Evolutionary conservation across 1,140 invertebrate genomes (phyloP), one percentile per base, ranked within the genome.

Genomic region (Drosophila setifemur): DNA sequence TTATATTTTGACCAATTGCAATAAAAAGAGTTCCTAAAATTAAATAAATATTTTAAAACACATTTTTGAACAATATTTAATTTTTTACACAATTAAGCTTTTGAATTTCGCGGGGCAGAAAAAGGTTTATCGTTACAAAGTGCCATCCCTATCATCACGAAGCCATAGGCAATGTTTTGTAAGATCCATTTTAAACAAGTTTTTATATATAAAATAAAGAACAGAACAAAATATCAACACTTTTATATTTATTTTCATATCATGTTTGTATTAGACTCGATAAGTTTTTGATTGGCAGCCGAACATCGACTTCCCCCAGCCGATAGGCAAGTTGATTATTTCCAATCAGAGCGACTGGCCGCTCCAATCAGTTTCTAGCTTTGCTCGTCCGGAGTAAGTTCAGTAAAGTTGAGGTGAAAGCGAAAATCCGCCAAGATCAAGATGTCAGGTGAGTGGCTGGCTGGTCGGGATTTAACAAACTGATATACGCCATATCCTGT

Each of bases 371-470:
- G 42, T 69, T 68, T 67, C 28, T 55, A 40, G 26, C 66, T 69
- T 69, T 69, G 61, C 63, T 70, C 67, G 64, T 70, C 52, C 67
- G 43, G 43, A 70, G 68, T 42, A 70, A 69, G 67, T 70, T 70
- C 67, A 70, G 67, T 70, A 69, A 49, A 69, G 64, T 35, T 44
- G 26, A 35, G 6, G 29, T 37, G 33, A 37, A 37, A 37, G 12
- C 19, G 16, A 14, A 16, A 18, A 5, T 35, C 3, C 39, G 33
- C 52, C 4, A 33, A 29, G 58, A 26, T n/a, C 33, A 68, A 47
- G 23, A 83, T 83, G 78, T 79, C 79, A 43, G 79, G 79, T 78
- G 55, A 70, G 66, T 61, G n/a, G 2, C 7, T 61, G n/a, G 2
- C 7, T 28, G 12, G 11, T 8, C 14, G 2, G n/a, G n/a, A 60